These are phyloP conservation scores for Acanthisitta chloris DNA, from an alignment of 2,113 vertebrate genomes.

Conservation along the genomic window DNA sequence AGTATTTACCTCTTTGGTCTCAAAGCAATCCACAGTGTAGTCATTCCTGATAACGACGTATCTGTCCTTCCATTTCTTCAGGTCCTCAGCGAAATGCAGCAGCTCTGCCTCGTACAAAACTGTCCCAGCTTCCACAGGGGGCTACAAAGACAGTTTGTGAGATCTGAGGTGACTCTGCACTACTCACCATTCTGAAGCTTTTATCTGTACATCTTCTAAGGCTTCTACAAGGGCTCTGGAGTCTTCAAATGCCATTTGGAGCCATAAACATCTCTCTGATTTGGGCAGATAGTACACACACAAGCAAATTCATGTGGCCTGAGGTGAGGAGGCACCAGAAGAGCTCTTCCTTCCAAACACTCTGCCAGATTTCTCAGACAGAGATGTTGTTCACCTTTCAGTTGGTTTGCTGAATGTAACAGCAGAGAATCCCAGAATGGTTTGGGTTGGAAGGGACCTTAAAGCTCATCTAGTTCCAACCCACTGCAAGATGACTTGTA, in stretches of 20 bases:
- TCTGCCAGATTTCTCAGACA: neutral
- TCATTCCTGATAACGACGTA: constrained; percentile 84
- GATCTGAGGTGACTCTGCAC: neutral
- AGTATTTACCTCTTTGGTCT: constrained; percentile 82
- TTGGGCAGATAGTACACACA: neutral
- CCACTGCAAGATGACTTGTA: neutral
- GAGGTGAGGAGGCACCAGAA: neutral
- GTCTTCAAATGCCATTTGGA: neutral
- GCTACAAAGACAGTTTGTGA: constrained; percentile 64
- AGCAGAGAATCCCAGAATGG: neutral
- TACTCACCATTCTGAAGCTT: neutral
- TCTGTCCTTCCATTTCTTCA: constrained; percentile 89
- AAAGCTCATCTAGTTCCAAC: neutral
- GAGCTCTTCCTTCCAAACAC: neutral
- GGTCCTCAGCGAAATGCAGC: constrained; percentile 79
- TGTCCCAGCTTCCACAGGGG: constrained; percentile 24
- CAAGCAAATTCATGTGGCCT: neutral
- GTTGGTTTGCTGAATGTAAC: neutral
- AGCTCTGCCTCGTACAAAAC: constrained; percentile 81
- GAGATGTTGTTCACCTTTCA: neutral
- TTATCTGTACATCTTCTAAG: neutral
- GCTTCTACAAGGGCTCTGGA: neutral
- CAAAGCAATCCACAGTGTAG: constrained; percentile 86
- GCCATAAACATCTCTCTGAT: neutral
- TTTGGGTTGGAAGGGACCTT: neutral